A percentile compares a stretch with the other conserved stretches of the same genome.
Evolutionary conservation across 1,140 invertebrate genomes (phyloP).

Genomic region (Danaus plexippus): DNA sequence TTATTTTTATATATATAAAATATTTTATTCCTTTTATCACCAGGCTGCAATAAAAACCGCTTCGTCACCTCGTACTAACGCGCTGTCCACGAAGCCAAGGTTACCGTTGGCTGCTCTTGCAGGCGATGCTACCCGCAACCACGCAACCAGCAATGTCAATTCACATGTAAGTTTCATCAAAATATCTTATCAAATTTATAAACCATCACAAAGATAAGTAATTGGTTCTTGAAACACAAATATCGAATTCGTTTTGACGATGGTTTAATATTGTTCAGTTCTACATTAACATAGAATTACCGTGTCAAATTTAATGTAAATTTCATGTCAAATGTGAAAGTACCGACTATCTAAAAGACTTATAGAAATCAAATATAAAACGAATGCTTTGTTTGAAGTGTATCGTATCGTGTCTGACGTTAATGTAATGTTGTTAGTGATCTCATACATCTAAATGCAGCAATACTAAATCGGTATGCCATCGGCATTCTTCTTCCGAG

Average conservation of each 20-base stretch:
- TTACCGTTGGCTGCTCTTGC: slow-evolving; percentile 55
- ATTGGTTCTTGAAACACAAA: too few relatives aligned
- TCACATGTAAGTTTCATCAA: slow-evolving; percentile 49
- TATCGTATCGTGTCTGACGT: slow-evolving; percentile 10
- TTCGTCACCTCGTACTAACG: slow-evolving; percentile 63
- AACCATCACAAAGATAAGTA: too few relatives aligned
- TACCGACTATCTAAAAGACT: too few relatives aligned
- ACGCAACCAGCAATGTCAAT: slow-evolving; percentile 61
- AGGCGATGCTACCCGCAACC: slow-evolving; percentile 51
- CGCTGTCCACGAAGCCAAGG: slow-evolving; percentile 60
- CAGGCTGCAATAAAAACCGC: slow-evolving; percentile 67
- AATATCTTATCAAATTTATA: too few relatives aligned
- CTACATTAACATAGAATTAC: too few relatives aligned
- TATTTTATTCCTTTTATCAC: slow-evolving; percentile 20
- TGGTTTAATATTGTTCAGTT: too few relatives aligned
- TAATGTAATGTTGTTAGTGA: slow-evolving; percentile 41
- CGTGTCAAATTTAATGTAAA: too few relatives aligned
- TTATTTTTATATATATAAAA: too few relatives aligned
- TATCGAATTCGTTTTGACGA: too few relatives aligned
- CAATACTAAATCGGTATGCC: slow-evolving; percentile 53
- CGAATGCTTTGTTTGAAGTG: neutral
- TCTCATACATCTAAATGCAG: slow-evolving; percentile 60
- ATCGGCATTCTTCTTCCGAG: slow-evolving; percentile 48
- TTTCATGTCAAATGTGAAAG: too few relatives aligned
- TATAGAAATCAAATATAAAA: too few relatives aligned